Conservation (phyloP, 2,797 vertebrate genomes). For the Orestias chungarensis region DNA sequence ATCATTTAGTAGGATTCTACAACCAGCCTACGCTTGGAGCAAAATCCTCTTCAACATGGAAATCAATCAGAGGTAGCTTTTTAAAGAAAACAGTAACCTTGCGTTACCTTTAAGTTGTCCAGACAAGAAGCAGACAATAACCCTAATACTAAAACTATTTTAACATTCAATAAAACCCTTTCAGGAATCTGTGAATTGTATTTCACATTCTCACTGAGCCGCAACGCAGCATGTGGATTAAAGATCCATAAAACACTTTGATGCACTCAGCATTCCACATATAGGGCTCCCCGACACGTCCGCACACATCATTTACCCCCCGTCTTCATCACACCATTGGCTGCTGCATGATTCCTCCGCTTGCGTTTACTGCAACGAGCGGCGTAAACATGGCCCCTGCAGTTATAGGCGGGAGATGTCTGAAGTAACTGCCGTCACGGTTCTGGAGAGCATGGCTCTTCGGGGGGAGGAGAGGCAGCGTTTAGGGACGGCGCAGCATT, state of each 20-base stretch:
- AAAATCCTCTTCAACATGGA: no score
- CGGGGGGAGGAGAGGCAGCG: conserved; percentile 36
- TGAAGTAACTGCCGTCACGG: conserved; percentile 48
- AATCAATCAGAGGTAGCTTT: neutral
- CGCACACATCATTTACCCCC: neutral
- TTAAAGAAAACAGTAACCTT: neutral
- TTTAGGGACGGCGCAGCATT: conserved; percentile 15
- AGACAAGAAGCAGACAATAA: neutral
- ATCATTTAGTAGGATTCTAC: no score
- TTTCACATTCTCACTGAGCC: conserved; percentile 32
- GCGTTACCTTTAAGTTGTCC: neutral
- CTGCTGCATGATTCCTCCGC: conserved; percentile 37
- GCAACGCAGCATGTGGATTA: conserved; percentile 27
- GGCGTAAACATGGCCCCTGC: conserved; percentile 57
- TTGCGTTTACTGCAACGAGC: conserved; percentile 58
- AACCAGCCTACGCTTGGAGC: no score
- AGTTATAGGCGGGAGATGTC: conserved; percentile 31
- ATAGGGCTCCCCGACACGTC: conserved; percentile 22
- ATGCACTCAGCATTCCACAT: conserved; percentile 7
- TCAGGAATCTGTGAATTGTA: conserved; percentile 44
- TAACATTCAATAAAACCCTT: conserved; percentile 10
- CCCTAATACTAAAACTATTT: neutral
- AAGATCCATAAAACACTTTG: conserved; percentile 23
- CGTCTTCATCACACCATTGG: conserved; percentile 44
- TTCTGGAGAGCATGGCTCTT: conserved; percentile 52